These are phyloP conservation scores for Lithophane semibrunnea DNA, from an alignment of 2,888 invertebrate species.

Conservation along the genomic window DNA sequence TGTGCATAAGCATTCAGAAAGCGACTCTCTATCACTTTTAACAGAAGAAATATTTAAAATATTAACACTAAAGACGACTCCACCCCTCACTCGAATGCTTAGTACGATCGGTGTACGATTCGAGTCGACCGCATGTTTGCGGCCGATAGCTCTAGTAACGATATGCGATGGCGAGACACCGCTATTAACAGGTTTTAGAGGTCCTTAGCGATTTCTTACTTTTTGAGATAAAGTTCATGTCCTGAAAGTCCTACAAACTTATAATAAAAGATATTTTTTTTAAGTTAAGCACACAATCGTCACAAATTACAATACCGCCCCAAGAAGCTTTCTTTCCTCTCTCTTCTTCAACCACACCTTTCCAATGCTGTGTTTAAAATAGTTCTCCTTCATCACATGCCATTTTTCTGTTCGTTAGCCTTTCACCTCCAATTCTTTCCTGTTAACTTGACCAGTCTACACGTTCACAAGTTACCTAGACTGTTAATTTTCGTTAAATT, in stretches of 20 bases:
- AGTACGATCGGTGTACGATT: constrained; percentile 64
- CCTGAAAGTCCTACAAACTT: background rate
- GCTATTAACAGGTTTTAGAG: constrained; percentile 43
- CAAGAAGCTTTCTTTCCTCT: background rate
- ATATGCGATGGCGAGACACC: constrained; percentile 50
- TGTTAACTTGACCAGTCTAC: background rate
- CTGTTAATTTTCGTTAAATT: too few relatives aligned
- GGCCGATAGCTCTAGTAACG: constrained; percentile 61
- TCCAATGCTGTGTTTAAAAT: background rate
- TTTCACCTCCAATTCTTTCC: background rate
- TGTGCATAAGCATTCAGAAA: background rate
- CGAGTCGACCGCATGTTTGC: constrained; percentile 71
- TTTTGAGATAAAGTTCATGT: background rate
- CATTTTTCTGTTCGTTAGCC: background rate
- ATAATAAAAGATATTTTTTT: background rate
- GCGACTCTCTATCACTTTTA: background rate
- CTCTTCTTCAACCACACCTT: background rate
- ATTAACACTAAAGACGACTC: constrained; percentile 28
- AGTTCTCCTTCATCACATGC: background rate
- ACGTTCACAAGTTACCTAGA: too few relatives aligned
- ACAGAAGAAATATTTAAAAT: background rate
- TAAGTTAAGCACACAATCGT: background rate
- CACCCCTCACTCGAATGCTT: constrained; percentile 45
- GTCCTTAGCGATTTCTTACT: background rate
- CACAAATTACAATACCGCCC: background rate